A percentile compares a stretch with the other conserved stretches of the same genome.
Evolutionary conservation across 1,140 invertebrate species (phyloP).

Genomic region (Penaeus vannamei): DNA sequence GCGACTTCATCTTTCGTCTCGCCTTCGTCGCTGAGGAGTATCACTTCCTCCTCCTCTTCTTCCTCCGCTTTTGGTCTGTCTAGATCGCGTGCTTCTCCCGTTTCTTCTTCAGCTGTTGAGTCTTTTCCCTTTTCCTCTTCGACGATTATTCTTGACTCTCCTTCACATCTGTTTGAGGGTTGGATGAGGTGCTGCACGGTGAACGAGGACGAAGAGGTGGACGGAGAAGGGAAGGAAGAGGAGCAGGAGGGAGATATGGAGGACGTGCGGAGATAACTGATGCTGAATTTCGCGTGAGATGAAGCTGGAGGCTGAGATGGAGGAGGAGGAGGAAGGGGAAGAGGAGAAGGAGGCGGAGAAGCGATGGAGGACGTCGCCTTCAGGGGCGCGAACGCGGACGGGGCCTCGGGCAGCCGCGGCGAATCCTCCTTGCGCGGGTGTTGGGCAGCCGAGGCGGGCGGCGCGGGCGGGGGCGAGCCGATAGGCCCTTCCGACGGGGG

Average conservation of each 20-base stretch:
- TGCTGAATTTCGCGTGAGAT: too few species aligned
- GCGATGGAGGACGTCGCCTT: too few species aligned
- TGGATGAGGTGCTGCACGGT: background rate
- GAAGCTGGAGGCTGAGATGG: too few species aligned
- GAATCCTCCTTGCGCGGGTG: background rate
- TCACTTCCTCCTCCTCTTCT: constrained; percentile 6
- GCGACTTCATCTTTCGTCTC: background rate
- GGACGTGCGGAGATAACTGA: too few species aligned
- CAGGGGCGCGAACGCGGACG: too few species aligned
- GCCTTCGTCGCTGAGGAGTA: background rate
- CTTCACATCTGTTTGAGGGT: background rate
- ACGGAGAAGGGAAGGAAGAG: too few species aligned
- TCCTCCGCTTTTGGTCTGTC: background rate
- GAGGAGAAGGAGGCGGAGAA: too few species aligned
- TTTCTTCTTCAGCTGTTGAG: background rate
- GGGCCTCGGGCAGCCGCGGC: too few species aligned
- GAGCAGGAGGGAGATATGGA: too few species aligned
- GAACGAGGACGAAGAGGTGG: too few species aligned
- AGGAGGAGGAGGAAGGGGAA: too few species aligned
- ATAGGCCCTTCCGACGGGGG: too few species aligned
- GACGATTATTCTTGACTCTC: background rate
- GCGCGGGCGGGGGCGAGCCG: background rate
- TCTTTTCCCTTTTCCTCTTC: background rate
- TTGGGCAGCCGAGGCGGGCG: background rate
- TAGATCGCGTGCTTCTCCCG: background rate